Conservation (phyloP, 2,888 invertebrate species). For the Arctia plantaginis region DNA sequence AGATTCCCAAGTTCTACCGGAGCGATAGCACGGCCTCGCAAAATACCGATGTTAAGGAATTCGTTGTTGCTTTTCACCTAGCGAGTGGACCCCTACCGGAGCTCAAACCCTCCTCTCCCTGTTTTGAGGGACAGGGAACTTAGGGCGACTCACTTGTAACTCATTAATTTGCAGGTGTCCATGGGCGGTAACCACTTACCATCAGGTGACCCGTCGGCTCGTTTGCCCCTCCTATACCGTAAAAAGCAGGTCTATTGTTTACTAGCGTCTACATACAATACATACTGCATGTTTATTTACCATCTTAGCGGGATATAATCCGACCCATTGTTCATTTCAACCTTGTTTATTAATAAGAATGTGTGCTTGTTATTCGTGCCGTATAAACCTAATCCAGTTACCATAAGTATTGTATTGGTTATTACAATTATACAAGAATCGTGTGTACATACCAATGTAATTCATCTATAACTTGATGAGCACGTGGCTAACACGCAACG, state of each 20-base stretch:
- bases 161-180: too few relatives aligned
- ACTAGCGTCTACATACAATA: neutral
- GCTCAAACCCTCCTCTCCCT: too few relatives aligned
- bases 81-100: too few relatives aligned
- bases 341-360: neutral
- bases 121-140: too few relatives aligned
- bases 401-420: neutral
- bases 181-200: too few relatives aligned
- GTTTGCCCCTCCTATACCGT: too few relatives aligned
- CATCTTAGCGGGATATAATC: neutral
- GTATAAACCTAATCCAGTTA: neutral
- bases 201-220: too few relatives aligned
- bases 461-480: neutral
- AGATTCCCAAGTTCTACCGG: too few relatives aligned
- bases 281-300: neutral
- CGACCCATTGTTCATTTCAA: neutral
- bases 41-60: too few relatives aligned
- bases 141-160: too few relatives aligned
- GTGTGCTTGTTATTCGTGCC: neutral
- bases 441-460: conserved; percentile 3
- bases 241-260: neutral
- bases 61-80: too few relatives aligned
- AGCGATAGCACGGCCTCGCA: too few relatives aligned
- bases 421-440: conserved; percentile 7
- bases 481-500: neutral